phyloP scores from a whole-genome alignment of 2,113 vertebrate genomes.

The Bucco capensis region DNA sequence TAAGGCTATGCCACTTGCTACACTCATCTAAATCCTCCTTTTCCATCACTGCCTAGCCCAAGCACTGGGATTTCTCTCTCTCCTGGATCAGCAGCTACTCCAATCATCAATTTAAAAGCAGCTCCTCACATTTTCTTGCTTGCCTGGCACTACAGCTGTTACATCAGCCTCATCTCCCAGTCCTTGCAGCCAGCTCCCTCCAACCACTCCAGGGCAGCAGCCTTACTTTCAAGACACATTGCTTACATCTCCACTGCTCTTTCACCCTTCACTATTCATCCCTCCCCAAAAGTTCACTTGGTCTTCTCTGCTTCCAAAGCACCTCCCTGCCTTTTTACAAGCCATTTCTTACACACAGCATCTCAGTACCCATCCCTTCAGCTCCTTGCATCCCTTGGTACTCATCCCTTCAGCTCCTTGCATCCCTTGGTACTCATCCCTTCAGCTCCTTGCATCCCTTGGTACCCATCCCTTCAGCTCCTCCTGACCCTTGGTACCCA shows the following conservation, averaged over 20 bases:
- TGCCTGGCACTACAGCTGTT: neutral
- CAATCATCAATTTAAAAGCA: neutral
- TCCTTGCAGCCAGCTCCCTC: neutral
- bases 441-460: neutral
- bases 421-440: neutral
- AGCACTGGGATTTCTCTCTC: neutral
- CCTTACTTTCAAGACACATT: neutral
- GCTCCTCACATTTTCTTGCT: neutral
- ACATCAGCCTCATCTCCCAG: conserved; percentile 40
- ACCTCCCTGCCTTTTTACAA: neutral
- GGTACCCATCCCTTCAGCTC: neutral
- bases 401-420: too few relatives aligned
- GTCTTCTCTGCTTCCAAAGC: neutral
- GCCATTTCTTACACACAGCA: neutral
- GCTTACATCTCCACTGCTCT: neutral
- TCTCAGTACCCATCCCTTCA: neutral
- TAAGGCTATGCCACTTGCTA: neutral
- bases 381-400: neutral
- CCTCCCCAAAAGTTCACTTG: neutral
- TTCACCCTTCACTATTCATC: neutral
- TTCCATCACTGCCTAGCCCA: fast-evolving
- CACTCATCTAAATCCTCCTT: neutral
- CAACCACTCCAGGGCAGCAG: neutral
- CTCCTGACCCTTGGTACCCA: neutral
- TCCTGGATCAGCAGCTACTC: neutral